phyloP scores from a whole-genome alignment of 2,888 invertebrate species.

The Acholoe squamosa region DNA sequence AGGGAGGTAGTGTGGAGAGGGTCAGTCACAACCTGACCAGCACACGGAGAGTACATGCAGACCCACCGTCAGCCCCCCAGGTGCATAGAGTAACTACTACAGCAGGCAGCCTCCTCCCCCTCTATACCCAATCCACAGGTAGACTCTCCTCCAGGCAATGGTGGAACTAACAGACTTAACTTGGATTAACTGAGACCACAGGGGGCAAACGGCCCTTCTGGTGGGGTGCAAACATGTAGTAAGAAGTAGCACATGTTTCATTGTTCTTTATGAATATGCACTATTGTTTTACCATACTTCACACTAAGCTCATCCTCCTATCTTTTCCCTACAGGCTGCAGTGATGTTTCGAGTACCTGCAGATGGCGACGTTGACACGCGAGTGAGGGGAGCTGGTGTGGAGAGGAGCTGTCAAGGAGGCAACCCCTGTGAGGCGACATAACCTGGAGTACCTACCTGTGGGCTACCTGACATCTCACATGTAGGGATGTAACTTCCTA shows the following conservation, averaged over 20 bases:
- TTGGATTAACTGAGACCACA: neutral
- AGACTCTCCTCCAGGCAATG: neutral
- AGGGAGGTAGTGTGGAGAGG: conserved; percentile 25
- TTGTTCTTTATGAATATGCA: conserved; percentile 19
- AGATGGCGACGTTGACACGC: conserved; percentile 29
- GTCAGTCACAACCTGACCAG: conserved; percentile 30
- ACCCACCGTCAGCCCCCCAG: neutral
- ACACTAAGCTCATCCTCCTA: neutral
- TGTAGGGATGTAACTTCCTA: neutral
- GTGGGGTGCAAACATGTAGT: neutral
- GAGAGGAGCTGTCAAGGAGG: neutral
- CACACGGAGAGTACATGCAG: neutral
- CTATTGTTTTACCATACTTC: neutral
- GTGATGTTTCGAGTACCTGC: conserved; percentile 42
- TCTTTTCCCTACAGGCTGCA: conserved; percentile 10
- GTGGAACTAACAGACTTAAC: neutral
- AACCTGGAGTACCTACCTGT: neutral
- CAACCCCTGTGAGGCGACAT: neutral
- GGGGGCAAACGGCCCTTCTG: neutral
- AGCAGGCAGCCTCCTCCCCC: neutral
- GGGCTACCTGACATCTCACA: neutral
- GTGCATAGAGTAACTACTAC: neutral
- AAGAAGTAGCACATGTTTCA: neutral
- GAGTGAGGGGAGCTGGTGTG: neutral
- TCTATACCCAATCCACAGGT: neutral